A percentile compares a stretch with the other conserved stretches of the same genome.
phyloP scores from a whole-genome alignment of 2,888 invertebrate genomes.

The Epirrita christyi region DNA sequence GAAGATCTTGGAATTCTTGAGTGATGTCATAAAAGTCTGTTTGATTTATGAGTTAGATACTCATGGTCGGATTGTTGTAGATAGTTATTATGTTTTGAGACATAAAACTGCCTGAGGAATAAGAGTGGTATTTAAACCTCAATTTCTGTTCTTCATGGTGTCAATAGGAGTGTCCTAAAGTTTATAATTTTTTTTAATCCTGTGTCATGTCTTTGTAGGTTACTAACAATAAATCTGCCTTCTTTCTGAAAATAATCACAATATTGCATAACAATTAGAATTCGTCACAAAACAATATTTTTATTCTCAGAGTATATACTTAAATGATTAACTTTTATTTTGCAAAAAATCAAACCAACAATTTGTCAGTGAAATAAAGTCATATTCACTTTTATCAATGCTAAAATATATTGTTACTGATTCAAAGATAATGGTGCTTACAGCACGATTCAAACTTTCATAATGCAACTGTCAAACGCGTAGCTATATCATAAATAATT shows the following conservation, averaged over 20 bases:
- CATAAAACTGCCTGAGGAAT: constrained; percentile 8
- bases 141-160: too few relatives aligned
- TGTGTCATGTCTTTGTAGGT: too few relatives aligned
- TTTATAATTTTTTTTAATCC: too few relatives aligned
- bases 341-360: constrained; percentile 4
- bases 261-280: too few relatives aligned
- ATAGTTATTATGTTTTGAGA: constrained; percentile 6
- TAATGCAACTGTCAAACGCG: constrained; percentile 60
- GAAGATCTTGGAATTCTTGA: constrained; percentile 20
- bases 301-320: too few relatives aligned
- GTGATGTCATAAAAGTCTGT: constrained; percentile 14
- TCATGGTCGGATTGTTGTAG: constrained; percentile 6
- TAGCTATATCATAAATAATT: constrained; percentile 62
- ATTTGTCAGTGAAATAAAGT: constrained; percentile 18
- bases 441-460: constrained; percentile 50
- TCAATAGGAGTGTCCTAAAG: too few relatives aligned
- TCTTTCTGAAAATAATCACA: too few relatives aligned
- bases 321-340: neutral
- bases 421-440: constrained; percentile 46
- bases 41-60: constrained; percentile 16
- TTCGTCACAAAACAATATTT: too few relatives aligned
- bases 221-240: too few relatives aligned
- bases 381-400: constrained; percentile 21
- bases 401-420: constrained; percentile 34
- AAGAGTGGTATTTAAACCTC: neutral